Base-by-base conservation (phyloP, 2,888 invertebrate genomes). In the Drosophila recens region DNA sequence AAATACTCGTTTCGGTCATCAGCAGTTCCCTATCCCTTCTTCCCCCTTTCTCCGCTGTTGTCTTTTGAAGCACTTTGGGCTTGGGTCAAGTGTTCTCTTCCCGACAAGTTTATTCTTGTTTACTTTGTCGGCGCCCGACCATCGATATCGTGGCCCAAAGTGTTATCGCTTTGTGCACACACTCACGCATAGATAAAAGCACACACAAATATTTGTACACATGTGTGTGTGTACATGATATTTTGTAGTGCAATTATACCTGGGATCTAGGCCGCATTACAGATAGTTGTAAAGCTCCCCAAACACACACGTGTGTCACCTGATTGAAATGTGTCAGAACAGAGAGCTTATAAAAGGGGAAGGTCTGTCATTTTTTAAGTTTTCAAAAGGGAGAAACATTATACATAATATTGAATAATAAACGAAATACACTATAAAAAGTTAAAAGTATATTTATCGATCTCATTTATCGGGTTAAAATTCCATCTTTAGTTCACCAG, bases 61-160 rank as follows among this genome's bases (percentile, higher is more conserved):
- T n/a, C 27, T 17, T 42, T 13, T 51, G 15, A 8, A 45, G 30
- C 20, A 52, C 38, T 56, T 45, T 15, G 11, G 11, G 15, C 46
- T 67, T 70, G 75, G 77, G 75, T 74, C 77, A 77, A 77, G 77
- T 75, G 74, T 23, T 58, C 54, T 52, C 54, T 52, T 42, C 57
- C 56, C 20, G 51, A 38, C 57, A 59, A 59, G 67, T 72, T 63
- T 62, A 58, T 58, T 75, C 69, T 79, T 79, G 72, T 72, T 79
- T 79, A 72, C 67, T 79, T 79, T 79, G 69, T 76, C 57, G 72
- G 66, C 72, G 72, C 62, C 65, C 59, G 52, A 34, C 46, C 72
- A 72, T 79, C 79, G 69, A 79, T 75, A 64, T 57, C 40, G 30
- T 45, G 59, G 58, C 67, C 63, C 52, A 27, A 68, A 62, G 68